Evolutionary conservation across 2,797 vertebrate genomes (phyloP).

Genomic region (Gila robusta): DNA sequence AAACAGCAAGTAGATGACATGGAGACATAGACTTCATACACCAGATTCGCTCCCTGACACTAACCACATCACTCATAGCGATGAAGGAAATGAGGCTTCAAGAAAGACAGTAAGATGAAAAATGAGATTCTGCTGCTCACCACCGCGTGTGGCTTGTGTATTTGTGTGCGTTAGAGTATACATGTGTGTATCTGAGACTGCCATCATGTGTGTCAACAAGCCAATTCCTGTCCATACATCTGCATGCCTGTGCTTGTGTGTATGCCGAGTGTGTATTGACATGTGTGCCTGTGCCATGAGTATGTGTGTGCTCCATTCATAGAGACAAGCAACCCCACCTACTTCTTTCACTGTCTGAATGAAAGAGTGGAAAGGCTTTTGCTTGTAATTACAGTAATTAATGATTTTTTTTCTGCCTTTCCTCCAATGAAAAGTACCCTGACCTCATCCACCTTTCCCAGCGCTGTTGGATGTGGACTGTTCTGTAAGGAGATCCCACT

Average conservation of each 20-base stretch:
- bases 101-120: constrained; percentile 8
- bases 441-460: constrained; percentile 61
- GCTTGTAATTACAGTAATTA: constrained; percentile 83
- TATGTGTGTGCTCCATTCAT: constrained; percentile 56
- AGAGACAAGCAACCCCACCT: constrained; percentile 53
- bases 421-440: constrained; percentile 68
- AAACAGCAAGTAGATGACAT: constrained; percentile 64
- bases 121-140: constrained; percentile 4
- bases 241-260: constrained; percentile 49
- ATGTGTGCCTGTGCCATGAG: constrained; percentile 39
- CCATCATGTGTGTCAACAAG: constrained; percentile 39
- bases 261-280: constrained; percentile 43
- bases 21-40: constrained; percentile 62
- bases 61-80: constrained; percentile 62
- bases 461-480: constrained; percentile 67
- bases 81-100: constrained; percentile 53
- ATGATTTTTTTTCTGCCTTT: constrained; percentile 76
- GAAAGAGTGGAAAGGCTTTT: constrained; percentile 74
- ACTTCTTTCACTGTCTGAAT: constrained; percentile 66
- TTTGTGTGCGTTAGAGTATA: constrained; percentile 34
- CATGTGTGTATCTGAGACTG: constrained; percentile 5
- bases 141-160: constrained; percentile 12
- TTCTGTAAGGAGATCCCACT: constrained; percentile 76
- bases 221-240: constrained; percentile 46
- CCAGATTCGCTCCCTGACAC: constrained; percentile 62